Base-by-base conservation (phyloP, 2,888 invertebrate genomes). In the Boloria selene region DNA sequence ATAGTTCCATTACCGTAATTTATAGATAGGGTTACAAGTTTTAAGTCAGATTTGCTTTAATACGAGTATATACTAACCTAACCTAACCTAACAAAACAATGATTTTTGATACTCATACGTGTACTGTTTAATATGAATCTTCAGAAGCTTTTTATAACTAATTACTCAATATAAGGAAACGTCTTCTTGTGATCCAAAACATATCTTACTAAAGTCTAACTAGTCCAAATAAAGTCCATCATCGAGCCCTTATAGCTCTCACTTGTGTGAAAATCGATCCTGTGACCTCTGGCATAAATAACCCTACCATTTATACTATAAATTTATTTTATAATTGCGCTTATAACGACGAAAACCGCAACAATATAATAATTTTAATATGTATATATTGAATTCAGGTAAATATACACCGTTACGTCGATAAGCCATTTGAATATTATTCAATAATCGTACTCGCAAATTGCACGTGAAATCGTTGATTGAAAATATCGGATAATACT, bases 401-500 rank as follows among this genome's bases (percentile, higher is more conserved):
- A 38, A 38, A 13, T 59, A 59, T 61, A 67, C 50, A 17, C 26
- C 51, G 13, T 50, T 38, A 31, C 56, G 49, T 44, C 56, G 68
- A 68, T 67, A 56, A 45, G 17, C 54, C 62, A 60, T 71, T 71
- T 67, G 63, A 75, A 77, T 78, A 77, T 73, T 76, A 71, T 74
- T 68, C 70, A 73, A 75, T 75, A 74, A 77, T 73, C 73, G 72
- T 71, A 74, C 71, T 76, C 75, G 73, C 76, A 80, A 84, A 84
- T 84, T 81, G 80, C 76, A 77, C 76, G 77, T 80, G 75, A 81
- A 83, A 82, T 83, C 79, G 79, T 78, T 84, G 82, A 85, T 85
- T 83, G 80, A 82, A 82, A 81, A 81, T 79, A 80, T 84, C 81
- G 79, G 75, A 75, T 75, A 80, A 76, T 67, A 75, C 22, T 22